Evolutionary conservation across 2,113 vertebrate species (phyloP), one percentile per base, ranked within the genome.

Genomic region (Lipotes vexillifer): DNA sequence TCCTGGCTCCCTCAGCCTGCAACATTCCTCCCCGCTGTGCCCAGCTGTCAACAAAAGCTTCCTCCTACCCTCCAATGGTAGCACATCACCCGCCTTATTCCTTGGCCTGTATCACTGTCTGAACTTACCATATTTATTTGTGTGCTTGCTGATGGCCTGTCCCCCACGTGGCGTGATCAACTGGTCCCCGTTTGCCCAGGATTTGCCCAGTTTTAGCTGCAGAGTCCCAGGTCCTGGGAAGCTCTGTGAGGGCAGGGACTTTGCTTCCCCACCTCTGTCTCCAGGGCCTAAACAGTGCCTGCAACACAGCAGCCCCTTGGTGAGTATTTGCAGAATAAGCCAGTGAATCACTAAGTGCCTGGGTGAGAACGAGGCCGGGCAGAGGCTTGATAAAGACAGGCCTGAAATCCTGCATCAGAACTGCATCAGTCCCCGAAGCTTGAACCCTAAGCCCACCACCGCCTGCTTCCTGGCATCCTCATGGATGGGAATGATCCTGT

Each of bases 251-350:
- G 49, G 6, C 57, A 55, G 59, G 15, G 17, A 14, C 38, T 10
- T 44, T 9, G 14, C 38, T 29, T 41, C 13, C 66, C 59, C 65
- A 6, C 46, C 38, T 75, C 75, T 5, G 6, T 25, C 49, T 36
- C 36, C 44, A 0, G 10, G 18, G 14, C 57, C 59, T 33, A 2
- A 68, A 6, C 46, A 11, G 14, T 29, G 29, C 63, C 66, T 4
- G 1, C 7, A n/a, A 9, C 66, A 0, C 1, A 18, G 55, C 41
- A 44, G 63, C 21, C n/a, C 23, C 49, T 52, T 4, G 0, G 15
- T 2, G 20, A 12, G 2, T 18, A 5, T 31, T 46, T 52, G 27
- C 14, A 5, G 38, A 12, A 29, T 66, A 52, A 66, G 36, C 14
- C 33, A 29, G 57, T 6, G 66, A 38, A 4, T 52, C 36, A 25